Evolutionary conservation across 2,888 invertebrate genomes (phyloP), one percentile per base, ranked within the genome.

Genomic region (Eupithecia tripunctaria): DNA sequence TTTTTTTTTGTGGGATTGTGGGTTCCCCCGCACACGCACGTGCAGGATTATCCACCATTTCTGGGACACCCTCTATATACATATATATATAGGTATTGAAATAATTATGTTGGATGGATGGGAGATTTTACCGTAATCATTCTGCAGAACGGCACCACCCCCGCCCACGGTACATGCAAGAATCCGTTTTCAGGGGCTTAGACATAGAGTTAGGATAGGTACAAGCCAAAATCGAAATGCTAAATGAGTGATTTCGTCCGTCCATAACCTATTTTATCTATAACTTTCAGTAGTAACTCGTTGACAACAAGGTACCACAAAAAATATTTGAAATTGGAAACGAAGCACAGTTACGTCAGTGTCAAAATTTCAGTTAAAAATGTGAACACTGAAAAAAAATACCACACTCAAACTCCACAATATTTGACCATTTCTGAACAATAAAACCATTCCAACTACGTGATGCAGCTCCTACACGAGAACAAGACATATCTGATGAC

Each of bases 381-480:
- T 91, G 90, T 91, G 79, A 90, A 71, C 82, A 84, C 81, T 84
- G 83, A 82, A 83, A 82, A 79, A 78, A 79, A 71, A 74, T 76
- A 43, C 21, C 78, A 74, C 78, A 80, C 74, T 75, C 75, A 78
- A 67, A 76, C 62, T 73, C 67, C 47, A 62, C 27, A 71, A 68
- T 21, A 60, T 66, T 29, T 60, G 63, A 64, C 64, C 56, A 67
- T 29, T 32, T 67, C 38, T 18, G 56, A 56, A 32, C 67, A 47
- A 64, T 71, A 77, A 74, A 78, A 68, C 78, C 64, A 71, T 70
- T 78, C 72, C 77, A 78, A 71, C 73, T 47, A 66, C 73, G 86
- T 81, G 71, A 93, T 93, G 93, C 91, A 93, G 86, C 82, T 93
- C 74, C 81, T 92, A 71, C 89, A 87, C 73, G 91, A 93, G 72